Evolutionary conservation across 2,797 vertebrate species (phyloP).

Genomic region (Oryzias sinensis): DNA sequence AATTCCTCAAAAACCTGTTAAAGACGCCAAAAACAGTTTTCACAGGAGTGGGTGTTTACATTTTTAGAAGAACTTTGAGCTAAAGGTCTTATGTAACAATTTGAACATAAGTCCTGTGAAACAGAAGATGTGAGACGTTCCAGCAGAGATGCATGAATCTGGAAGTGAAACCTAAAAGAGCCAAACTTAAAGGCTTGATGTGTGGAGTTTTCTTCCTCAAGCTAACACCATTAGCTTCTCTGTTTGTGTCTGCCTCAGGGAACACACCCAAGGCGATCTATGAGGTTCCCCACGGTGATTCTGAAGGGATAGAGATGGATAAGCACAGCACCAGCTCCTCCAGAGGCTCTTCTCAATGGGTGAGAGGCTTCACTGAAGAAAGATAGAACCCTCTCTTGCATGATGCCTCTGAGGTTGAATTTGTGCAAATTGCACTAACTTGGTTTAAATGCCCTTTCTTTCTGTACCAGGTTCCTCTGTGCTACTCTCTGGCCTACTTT

Average conservation of each 20-base stretch:
- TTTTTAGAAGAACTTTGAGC: too few species aligned
- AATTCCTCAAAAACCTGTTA: too few species aligned
- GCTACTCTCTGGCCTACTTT: constrained; percentile 62
- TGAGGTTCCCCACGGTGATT: constrained; percentile 57
- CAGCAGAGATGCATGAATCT: too few species aligned
- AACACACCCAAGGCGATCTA: constrained; percentile 56
- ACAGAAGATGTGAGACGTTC: too few species aligned
- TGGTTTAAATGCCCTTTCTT: constrained; percentile 4
- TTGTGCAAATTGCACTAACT: background rate
- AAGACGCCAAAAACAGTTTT: too few species aligned
- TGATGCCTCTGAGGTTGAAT: background rate
- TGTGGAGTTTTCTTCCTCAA: too few species aligned
- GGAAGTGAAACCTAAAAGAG: too few species aligned
- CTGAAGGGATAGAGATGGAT: constrained; percentile 43
- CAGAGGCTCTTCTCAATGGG: constrained; percentile 64
- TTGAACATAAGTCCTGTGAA: too few species aligned
- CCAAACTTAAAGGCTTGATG: too few species aligned
- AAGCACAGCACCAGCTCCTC: constrained; percentile 60
- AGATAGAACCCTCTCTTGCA: background rate
- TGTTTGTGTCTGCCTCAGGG: background rate
- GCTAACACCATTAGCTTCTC: background rate
- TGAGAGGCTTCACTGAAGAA: constrained; percentile 3
- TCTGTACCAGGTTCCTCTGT: constrained; percentile 60
- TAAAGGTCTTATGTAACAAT: too few species aligned
- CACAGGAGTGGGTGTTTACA: too few species aligned